These are phyloP conservation scores for Drosophila leontia DNA, from an alignment of 1,140 invertebrate species.

Conservation along the genomic window DNA sequence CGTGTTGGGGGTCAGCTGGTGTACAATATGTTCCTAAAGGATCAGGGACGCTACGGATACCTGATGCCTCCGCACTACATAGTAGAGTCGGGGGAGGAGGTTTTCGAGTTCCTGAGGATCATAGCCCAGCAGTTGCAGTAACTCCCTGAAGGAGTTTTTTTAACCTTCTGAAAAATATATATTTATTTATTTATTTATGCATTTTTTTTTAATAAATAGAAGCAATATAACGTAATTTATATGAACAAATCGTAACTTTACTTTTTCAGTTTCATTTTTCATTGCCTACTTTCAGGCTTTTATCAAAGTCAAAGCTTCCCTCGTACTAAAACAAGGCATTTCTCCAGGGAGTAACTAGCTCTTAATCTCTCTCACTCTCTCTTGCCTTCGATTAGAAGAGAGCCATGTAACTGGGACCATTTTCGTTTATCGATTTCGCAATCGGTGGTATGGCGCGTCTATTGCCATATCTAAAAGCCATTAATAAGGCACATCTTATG, in stretches of 20 bases:
- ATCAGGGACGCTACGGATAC: slow-evolving; percentile 91
- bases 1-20: slow-evolving; percentile 89
- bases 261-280: background rate
- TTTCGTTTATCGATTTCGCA: slow-evolving; percentile 36
- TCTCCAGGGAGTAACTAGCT: slow-evolving; percentile 2
- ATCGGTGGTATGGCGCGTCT: slow-evolving; percentile 4
- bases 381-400: background rate
- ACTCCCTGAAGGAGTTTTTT: background rate
- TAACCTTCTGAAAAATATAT: too few species aligned
- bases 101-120: slow-evolving; percentile 90
- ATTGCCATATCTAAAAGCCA: background rate
- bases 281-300: background rate
- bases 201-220: background rate
- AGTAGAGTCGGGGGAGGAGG: slow-evolving; percentile 91
- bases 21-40: slow-evolving; percentile 93
- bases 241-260: background rate
- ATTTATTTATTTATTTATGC: slow-evolving; percentile 6
- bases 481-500: slow-evolving; percentile 34
- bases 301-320: slow-evolving; percentile 3
- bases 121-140: slow-evolving; percentile 86
- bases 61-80: slow-evolving; percentile 91
- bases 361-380: slow-evolving; percentile 1
- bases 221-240: background rate
- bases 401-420: background rate
- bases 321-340: background rate